These are phyloP conservation scores for Stomorhina lunata DNA, from an alignment of 2,888 invertebrate species.

Conservation along the genomic window DNA sequence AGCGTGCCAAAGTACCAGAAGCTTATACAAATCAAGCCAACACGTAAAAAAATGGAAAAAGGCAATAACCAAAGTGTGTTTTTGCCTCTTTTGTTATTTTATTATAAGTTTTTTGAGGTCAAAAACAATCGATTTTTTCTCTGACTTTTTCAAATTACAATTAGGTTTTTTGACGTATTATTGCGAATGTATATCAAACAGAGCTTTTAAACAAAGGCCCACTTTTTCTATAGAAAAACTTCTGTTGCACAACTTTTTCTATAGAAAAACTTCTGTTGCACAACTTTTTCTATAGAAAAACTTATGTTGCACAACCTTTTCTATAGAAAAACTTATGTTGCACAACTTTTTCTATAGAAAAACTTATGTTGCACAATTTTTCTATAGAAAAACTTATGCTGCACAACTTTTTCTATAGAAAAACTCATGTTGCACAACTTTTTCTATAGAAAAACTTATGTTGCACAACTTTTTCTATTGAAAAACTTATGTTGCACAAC, in stretches of 20 bases:
- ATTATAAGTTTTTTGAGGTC: constrained; percentile 60
- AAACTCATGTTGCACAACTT: background rate
- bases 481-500: too few relatives aligned
- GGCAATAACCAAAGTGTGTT: constrained; percentile 29
- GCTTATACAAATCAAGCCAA: constrained; percentile 60
- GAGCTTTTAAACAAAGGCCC: background rate
- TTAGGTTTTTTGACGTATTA: constrained; percentile 34
- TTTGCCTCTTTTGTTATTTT: constrained; percentile 3
- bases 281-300: background rate
- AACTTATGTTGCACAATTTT: background rate
- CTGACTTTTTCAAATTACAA: constrained; percentile 38
- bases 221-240: background rate
- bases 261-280: background rate
- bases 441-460: background rate
- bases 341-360: background rate
- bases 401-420: background rate
- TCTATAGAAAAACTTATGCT: background rate
- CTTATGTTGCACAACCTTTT: background rate
- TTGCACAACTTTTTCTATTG: background rate
- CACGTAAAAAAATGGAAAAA: constrained; percentile 51
- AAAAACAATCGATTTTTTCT: constrained; percentile 65
- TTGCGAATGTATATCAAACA: background rate
- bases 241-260: background rate
- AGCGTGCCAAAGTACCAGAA: constrained; percentile 62
- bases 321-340: background rate